Evolutionary conservation across 2,888 invertebrate genomes (phyloP), one percentile per base, ranked within the genome.

Genomic region (Polietes domitor): DNA sequence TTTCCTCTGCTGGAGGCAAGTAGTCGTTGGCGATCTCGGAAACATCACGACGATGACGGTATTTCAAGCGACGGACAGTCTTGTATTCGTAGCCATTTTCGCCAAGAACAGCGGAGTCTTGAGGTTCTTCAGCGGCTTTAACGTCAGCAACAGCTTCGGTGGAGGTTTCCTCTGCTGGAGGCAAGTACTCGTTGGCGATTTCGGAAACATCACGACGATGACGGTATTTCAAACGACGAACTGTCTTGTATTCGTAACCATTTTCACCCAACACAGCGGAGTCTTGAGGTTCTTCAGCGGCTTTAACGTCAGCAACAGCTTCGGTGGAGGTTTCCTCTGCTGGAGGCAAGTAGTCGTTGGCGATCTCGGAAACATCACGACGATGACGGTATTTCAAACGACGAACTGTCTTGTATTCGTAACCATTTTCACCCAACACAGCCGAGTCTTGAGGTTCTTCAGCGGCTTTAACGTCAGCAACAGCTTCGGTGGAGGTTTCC

Each of bases 21-120:
- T 90, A 90, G 10, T 91, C 90, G 58, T 79, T 86, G 43, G 88
- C 84, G 1, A 89, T 72, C 79, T 90, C 91, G 0, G 82, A 85
- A 0, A 87, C 87, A 83, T 88, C 87, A 74, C 87, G 87, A 65
- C 85, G 85, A 12, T 80, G 82, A 41, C 82, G 82, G 26, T 81
- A 83, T 50, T 77, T 83, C 21, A 83, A 21, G 3, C 83, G 82
- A 55, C 83, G 80, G 9, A 85, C 82, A 10, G 81, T 74, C 77
- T 83, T 85, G 50, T 85, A 85, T 74, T 80, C 83, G 24, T 85
- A 85, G 2, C 85, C 85, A 77, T 83, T 74, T 72, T 77, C 71
- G 17, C 80, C 82, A 2, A 82, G 71, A 4, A 63, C 79, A 4
- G 80, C 77, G 7, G 85, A 80, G 0, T 75, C 73, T 26, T 80